Evolutionary conservation across 2,888 invertebrate genomes (phyloP).

Genomic region (Leucophora obtusa): DNA sequence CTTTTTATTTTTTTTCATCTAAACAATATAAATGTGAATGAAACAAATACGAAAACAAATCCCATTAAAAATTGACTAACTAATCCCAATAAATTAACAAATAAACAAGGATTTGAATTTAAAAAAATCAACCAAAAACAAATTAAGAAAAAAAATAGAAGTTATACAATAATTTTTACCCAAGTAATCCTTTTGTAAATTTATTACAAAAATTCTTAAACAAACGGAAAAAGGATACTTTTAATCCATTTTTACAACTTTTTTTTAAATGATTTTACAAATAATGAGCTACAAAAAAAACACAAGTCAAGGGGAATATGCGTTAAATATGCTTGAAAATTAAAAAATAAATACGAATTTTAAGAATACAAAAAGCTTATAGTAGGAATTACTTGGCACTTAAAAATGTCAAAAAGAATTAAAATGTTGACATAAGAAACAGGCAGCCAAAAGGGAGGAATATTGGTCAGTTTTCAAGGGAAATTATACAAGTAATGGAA

Average conservation of each 20-base stretch:
- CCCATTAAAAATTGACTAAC: conserved; percentile 50
- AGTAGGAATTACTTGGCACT: conserved; percentile 75
- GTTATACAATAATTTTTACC: conserved; percentile 66
- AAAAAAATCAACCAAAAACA: background rate
- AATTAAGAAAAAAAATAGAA: conserved; percentile 2
- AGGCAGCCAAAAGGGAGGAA: conserved; percentile 33
- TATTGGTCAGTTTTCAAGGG: conserved; percentile 10
- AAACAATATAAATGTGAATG: no score
- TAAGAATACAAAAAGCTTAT: conserved; percentile 71
- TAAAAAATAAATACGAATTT: conserved; percentile 33
- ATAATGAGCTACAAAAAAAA: conserved; percentile 38
- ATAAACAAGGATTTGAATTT: conserved; percentile 37
- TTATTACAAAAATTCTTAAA: conserved; percentile 66
- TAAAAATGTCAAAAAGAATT: conserved; percentile 75
- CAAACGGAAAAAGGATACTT: conserved; percentile 65
- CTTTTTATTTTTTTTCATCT: no score
- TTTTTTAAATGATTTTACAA: conserved; percentile 60
- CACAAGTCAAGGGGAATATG: background rate
- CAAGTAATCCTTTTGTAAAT: conserved; percentile 78
- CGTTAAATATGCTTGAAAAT: conserved; percentile 25
- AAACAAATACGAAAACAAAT: background rate
- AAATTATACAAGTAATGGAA: background rate
- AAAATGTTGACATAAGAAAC: conserved; percentile 47
- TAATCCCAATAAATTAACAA: conserved; percentile 45
- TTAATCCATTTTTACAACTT: conserved; percentile 74